These are phyloP conservation scores for Mylabris phalerata DNA, from an alignment of 1,140 invertebrate species.

Conservation along the genomic window DNA sequence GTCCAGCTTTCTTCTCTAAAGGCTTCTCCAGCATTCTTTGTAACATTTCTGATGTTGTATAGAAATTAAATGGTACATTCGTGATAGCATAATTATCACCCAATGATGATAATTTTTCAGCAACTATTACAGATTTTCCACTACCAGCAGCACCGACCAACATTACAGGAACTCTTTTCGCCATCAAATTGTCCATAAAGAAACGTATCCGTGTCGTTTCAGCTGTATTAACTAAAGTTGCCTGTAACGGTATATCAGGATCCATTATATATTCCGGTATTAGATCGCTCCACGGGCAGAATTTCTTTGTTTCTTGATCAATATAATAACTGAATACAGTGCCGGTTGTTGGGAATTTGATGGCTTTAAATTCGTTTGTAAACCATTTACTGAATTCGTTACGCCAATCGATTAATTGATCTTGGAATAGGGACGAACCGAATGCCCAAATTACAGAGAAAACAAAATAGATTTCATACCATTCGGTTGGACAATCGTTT, in stretches of 20 bases:
- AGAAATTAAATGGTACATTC: conserved; percentile 92
- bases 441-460: conserved; percentile 92
- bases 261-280: conserved; percentile 73
- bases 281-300: conserved; percentile 78
- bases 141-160: conserved; percentile 81
- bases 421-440: conserved; percentile 84
- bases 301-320: conserved; percentile 76
- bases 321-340: conserved; percentile 91
- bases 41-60: conserved; percentile 91
- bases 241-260: conserved; percentile 70
- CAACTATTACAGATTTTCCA: conserved; percentile 82
- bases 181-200: conserved; percentile 82
- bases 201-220: conserved; percentile 86
- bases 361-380: conserved; percentile 79
- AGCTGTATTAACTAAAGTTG: conserved; percentile 75
- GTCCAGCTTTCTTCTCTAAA: conserved; percentile 90
- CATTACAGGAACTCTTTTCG: conserved; percentile 79
- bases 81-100: conserved; percentile 70
- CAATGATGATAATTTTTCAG: conserved; percentile 62
- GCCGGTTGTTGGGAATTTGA: conserved; percentile 76
- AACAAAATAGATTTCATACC: conserved; percentile 91
- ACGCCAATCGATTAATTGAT: conserved; percentile 81
- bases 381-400: conserved; percentile 94
- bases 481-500: conserved; percentile 82
- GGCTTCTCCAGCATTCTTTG: conserved; percentile 88